These are phyloP conservation scores for Sarcophilus harrisii DNA, from an alignment of 2,797 vertebrate genomes.

Conservation along the genomic window DNA sequence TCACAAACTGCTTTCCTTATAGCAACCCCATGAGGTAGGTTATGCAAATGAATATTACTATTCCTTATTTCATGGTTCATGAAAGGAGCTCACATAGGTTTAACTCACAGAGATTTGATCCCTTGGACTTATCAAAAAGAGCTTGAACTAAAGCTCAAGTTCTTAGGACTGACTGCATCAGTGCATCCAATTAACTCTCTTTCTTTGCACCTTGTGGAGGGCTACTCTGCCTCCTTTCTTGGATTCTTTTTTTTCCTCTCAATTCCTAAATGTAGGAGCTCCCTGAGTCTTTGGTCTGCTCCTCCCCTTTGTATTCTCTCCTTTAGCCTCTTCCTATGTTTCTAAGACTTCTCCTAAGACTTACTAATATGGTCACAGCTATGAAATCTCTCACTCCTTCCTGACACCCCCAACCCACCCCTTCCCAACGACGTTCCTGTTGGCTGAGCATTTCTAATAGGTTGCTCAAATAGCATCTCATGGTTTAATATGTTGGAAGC, in stretches of 20 bases:
- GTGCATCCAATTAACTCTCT: background rate
- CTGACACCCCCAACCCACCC: conserved; percentile 1
- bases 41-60: background rate
- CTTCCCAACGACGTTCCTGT: background rate
- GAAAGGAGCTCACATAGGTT: background rate
- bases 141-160: background rate
- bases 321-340: background rate
- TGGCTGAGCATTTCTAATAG: background rate
- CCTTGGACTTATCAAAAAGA: background rate
- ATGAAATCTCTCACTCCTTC: background rate
- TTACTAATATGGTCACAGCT: background rate
- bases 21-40: background rate
- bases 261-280: background rate
- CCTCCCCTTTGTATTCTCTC: no score
- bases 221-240: background rate
- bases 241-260: background rate
- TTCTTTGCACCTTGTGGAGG: background rate
- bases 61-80: background rate
- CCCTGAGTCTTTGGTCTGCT: background rate
- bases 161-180: background rate
- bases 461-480: background rate
- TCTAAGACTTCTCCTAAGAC: background rate
- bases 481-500: background rate
- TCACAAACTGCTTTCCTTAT: background rate
- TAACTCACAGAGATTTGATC: background rate